These are phyloP conservation scores for Microctonus aethiopoides DNA, from an alignment of 2,888 invertebrate genomes.

Conservation along the genomic window DNA sequence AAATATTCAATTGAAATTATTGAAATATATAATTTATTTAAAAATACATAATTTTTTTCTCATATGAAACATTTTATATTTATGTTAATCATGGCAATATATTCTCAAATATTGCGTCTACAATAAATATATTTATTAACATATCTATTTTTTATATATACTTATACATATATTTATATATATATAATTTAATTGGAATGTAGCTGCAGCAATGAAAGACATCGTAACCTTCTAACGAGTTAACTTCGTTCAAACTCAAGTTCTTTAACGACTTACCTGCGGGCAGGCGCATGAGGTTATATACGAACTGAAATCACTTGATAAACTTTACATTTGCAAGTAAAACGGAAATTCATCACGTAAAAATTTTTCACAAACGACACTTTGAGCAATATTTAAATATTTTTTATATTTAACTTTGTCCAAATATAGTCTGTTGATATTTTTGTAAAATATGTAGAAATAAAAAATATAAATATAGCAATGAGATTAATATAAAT, in stretches of 20 bases:
- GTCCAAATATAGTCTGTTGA: background rate
- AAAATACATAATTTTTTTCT: too few relatives aligned
- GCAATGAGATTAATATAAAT: background rate
- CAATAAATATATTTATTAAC: too few relatives aligned
- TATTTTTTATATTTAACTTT: background rate
- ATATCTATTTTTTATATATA: too few relatives aligned
- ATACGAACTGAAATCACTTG: conserved; percentile 5
- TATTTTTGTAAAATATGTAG: too few relatives aligned
- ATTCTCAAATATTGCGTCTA: too few relatives aligned
- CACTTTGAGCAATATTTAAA: conserved; percentile 13
- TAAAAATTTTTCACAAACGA: background rate
- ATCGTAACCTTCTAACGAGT: conserved; percentile 16
- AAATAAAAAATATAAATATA: too few relatives aligned
- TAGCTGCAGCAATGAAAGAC: conserved; percentile 3
- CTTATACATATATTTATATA: background rate
- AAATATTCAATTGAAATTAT: too few relatives aligned
- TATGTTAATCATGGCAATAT: too few relatives aligned
- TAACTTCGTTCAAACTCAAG: conserved; percentile 15
- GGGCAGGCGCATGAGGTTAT: background rate
- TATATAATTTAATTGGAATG: background rate
- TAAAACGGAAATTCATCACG: conserved; percentile 17
- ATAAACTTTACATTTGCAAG: conserved; percentile 13
- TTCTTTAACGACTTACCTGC: conserved; percentile 14
- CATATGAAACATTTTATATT: too few relatives aligned
- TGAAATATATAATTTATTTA: too few relatives aligned